Percentiles rank a stretch among this genome's conserved stretches.
These are phyloP conservation scores for Lepus americanus DNA, from an alignment of 2,113 vertebrate species.

Conservation along the genomic window DNA sequence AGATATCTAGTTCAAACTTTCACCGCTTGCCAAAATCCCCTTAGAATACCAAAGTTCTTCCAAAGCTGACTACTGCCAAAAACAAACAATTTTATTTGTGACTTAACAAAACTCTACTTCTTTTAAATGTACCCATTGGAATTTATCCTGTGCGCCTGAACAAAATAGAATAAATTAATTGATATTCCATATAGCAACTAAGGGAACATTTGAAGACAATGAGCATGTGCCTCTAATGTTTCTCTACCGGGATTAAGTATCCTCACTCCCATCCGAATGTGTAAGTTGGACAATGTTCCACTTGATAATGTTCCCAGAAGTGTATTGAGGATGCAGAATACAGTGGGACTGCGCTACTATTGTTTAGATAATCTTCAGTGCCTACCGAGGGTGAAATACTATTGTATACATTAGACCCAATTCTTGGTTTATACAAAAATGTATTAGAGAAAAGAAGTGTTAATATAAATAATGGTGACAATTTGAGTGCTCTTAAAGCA, in stretches of 20 bases:
- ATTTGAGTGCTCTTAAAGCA: neutral
- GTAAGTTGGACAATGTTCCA: neutral
- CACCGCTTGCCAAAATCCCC: slow-evolving; percentile 47
- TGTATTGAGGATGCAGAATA: neutral
- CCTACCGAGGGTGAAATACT: neutral
- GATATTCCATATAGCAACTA: neutral
- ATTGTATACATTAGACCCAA: neutral
- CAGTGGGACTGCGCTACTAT: neutral
- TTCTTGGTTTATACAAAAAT: slow-evolving; percentile 1
- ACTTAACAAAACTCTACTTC: slow-evolving; percentile 37
- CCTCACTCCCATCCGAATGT: neutral
- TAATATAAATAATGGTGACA: neutral
- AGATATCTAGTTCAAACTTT: neutral
- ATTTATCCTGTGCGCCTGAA: neutral
- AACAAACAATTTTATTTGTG: slow-evolving; percentile 16
- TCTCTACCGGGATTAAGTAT: neutral
- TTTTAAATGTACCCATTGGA: slow-evolving; percentile 25
- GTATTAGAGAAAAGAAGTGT: neutral
- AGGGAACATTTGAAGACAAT: slow-evolving; percentile 13
- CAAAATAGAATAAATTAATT: slow-evolving; percentile 6
- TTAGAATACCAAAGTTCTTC: slow-evolving; percentile 29
- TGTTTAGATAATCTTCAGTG: neutral
- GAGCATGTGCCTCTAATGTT: neutral
- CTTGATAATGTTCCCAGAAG: neutral
- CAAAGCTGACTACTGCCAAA: neutral